phyloP scores from a whole-genome alignment of 2,113 vertebrate genomes.

The Channa argus region DNA sequence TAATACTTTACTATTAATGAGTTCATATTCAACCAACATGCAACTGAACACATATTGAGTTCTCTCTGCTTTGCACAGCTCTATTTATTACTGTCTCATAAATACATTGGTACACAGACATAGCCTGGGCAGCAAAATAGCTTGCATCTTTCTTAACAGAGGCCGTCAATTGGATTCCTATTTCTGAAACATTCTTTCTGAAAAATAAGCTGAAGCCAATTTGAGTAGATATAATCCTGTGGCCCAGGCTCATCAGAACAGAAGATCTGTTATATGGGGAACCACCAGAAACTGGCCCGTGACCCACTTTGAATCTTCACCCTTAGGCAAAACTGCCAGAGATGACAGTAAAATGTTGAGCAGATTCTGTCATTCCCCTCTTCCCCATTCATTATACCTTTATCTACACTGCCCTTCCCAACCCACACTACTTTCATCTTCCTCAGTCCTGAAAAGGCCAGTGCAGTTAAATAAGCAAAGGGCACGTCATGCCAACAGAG shows the following conservation, averaged over 20 bases:
- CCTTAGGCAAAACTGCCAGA: constrained; percentile 38
- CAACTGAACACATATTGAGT: no score
- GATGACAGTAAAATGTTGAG: constrained; percentile 7
- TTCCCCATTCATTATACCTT: constrained; percentile 33
- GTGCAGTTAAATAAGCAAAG: constrained; percentile 35
- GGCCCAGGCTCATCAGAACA: constrained; percentile 46
- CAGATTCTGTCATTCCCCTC: constrained; percentile 25
- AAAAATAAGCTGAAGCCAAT: constrained; percentile 25
- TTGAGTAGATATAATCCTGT: constrained; percentile 20
- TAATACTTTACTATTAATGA: no score
- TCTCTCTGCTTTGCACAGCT: no score
- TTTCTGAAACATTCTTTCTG: constrained; percentile 35
- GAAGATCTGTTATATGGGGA: constrained; percentile 25
- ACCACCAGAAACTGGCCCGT: constrained; percentile 41
- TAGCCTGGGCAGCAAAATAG: background rate
- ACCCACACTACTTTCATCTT: constrained; percentile 15
- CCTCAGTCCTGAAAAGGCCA: constrained; percentile 19
- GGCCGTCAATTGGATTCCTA: constrained; percentile 12
- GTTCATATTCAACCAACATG: no score
- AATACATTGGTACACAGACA: background rate
- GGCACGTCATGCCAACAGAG: background rate
- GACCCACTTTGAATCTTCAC: constrained; percentile 49
- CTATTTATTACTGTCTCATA: background rate
- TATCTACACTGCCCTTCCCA: constrained; percentile 3
- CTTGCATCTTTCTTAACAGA: constrained; percentile 18